Percentiles rank a stretch among this genome's conserved stretches.
phyloP scores from a whole-genome alignment of 2,113 vertebrate species.

The Galbula dea region DNA sequence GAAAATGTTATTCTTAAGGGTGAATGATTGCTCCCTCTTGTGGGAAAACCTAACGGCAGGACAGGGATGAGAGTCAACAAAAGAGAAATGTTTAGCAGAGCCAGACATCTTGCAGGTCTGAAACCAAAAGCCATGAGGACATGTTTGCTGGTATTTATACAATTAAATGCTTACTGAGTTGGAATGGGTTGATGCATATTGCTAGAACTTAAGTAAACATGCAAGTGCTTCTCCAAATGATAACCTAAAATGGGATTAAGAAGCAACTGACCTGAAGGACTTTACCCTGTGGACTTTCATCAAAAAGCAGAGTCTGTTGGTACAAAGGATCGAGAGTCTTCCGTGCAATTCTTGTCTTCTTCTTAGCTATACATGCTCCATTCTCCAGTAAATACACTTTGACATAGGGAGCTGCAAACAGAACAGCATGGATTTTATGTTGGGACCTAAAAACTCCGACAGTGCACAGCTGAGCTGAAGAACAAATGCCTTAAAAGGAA shows the following conservation, averaged over 20 bases:
- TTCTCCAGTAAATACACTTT: slow-evolving; percentile 98
- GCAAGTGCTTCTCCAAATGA: background rate
- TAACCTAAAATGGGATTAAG: background rate
- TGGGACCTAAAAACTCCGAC: background rate
- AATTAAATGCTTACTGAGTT: background rate
- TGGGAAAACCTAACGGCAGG: background rate
- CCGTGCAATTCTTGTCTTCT: slow-evolving; percentile 98
- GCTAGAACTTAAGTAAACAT: background rate
- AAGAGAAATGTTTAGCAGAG: background rate
- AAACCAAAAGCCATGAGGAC: background rate
- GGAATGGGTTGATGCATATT: background rate
- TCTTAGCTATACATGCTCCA: slow-evolving; percentile 95
- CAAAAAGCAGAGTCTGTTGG: slow-evolving; percentile 94
- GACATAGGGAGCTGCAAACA: slow-evolving; percentile 89
- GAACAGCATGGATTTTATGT: slow-evolving; percentile 7
- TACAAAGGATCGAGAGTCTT: slow-evolving; percentile 98
- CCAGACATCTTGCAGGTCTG: background rate
- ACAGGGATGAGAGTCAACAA: background rate
- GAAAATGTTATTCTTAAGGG: background rate
- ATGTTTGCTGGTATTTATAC: background rate
- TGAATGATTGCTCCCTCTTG: background rate
- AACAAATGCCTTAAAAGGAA: slow-evolving; percentile 34
- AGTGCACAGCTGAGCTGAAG: background rate
- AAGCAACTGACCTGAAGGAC: slow-evolving; percentile 89
- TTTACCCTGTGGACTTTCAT: slow-evolving; percentile 96